These are phyloP conservation scores for Strigops habroptila DNA, from an alignment of 2,113 vertebrate genomes.

Conservation along the genomic window DNA sequence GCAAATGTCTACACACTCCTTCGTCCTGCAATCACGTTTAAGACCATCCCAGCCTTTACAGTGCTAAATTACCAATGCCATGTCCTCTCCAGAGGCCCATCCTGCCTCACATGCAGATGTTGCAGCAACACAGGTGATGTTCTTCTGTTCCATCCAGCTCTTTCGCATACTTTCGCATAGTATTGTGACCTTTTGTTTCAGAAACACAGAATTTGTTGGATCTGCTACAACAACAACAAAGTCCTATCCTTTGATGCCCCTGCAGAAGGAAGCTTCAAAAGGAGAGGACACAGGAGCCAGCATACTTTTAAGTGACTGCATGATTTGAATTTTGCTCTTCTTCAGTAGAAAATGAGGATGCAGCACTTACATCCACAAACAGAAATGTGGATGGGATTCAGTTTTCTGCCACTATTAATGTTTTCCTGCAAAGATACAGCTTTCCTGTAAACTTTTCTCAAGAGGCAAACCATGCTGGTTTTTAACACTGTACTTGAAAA, in stretches of 20 bases:
- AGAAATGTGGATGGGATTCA: not conserved
- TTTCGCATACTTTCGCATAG: not conserved
- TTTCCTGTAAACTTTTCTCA: not conserved
- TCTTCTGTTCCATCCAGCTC: conserved; percentile 9
- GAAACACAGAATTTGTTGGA: conserved; percentile 49
- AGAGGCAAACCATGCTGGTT: not conserved
- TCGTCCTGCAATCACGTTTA: not conserved
- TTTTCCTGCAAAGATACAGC: not conserved
- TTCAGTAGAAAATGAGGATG: not conserved
- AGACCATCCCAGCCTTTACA: not conserved
- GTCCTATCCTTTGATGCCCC: conserved; percentile 15
- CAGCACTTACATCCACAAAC: not conserved
- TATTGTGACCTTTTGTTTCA: conserved; percentile 28
- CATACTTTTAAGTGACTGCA: not conserved
- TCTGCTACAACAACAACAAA: not conserved
- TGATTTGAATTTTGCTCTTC: not conserved
- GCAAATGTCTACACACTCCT: conserved; percentile 10
- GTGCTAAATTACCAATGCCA: not conserved
- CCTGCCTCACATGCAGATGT: conserved; percentile 18
- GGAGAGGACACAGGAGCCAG: not conserved
- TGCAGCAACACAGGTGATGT: not conserved
- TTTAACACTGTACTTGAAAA: not conserved
- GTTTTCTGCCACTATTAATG: not conserved
- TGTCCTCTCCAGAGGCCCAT: not conserved
- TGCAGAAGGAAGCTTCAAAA: conserved; percentile 50